These are phyloP conservation scores for Heliopora coerulea DNA, from an alignment of 92 coral and sea anemone genomes.

Conservation along the genomic window DNA sequence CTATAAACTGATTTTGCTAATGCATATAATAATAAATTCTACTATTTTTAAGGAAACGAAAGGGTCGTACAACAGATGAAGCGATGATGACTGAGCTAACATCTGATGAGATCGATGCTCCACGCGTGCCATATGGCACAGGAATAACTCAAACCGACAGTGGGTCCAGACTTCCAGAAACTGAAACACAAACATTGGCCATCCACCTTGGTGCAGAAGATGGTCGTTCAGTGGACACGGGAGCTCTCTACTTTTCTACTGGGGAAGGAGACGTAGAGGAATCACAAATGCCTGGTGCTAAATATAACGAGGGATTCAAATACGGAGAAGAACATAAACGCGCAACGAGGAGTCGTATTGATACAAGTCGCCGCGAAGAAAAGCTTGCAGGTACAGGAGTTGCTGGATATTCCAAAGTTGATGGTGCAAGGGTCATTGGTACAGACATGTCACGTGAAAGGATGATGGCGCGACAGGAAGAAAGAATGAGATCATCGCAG, in stretches of 20 bases:
- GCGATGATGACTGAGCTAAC: constrained; percentile 36
- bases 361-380: constrained; percentile 9
- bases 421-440: neutral
- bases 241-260: constrained; percentile 11
- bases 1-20: too few relatives aligned
- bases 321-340: constrained; percentile 1
- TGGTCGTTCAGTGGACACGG: constrained; percentile 9
- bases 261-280: neutral
- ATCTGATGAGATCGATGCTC: constrained; percentile 27
- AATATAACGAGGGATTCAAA: constrained; percentile 24
- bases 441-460: constrained; percentile 18
- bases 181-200: constrained; percentile 30
- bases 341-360: neutral
- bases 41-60: neutral
- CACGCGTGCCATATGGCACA: neutral
- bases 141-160: constrained; percentile 25
- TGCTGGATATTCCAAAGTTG: neutral
- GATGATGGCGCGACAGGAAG: constrained; percentile 1
- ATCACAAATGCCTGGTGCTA: neutral
- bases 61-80: constrained; percentile 2
- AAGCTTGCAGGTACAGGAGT: neutral
- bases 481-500: constrained; percentile 30
- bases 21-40: too few relatives aligned
- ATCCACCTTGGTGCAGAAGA: constrained; percentile 17
- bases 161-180: constrained; percentile 10